A percentile compares a stretch with the other conserved stretches of the same genome.
These are phyloP conservation scores for Harmothoe impar DNA, from an alignment of 2,888 invertebrate genomes.

Conservation along the genomic window DNA sequence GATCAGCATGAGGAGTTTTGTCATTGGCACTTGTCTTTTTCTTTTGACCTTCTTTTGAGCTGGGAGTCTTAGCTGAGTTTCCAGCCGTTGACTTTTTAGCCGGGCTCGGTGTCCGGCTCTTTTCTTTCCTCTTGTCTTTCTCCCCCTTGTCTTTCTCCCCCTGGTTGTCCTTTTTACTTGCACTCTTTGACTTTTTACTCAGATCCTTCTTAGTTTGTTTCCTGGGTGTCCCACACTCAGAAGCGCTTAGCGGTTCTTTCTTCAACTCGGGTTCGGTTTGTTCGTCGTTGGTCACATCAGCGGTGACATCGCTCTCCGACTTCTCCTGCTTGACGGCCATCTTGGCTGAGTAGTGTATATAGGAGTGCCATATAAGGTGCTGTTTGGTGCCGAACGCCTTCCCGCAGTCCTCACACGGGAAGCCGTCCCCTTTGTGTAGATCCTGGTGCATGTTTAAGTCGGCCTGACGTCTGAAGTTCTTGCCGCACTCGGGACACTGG, in stretches of 20 bases:
- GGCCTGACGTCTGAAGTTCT: constrained; percentile 27
- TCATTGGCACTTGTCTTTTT: neutral
- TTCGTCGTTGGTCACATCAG: neutral
- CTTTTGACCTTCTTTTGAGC: neutral
- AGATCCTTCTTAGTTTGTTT: neutral
- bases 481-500: constrained; percentile 52
- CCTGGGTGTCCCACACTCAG: neutral
- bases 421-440: constrained; percentile 51
- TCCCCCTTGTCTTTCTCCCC: neutral
- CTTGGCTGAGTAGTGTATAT: constrained; percentile 22
- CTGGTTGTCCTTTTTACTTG: neutral
- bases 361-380: constrained; percentile 52
- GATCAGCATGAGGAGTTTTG: neutral
- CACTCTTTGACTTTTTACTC: neutral
- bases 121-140: constrained; percentile 4
- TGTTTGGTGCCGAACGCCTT: constrained; percentile 54
- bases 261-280: neutral
- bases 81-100: neutral
- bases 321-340: neutral
- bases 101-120: constrained; percentile 10
- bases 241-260: neutral
- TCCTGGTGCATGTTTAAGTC: constrained; percentile 46
- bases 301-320: constrained; percentile 20
- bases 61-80: neutral
- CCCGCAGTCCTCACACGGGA: constrained; percentile 45